Evolutionary conservation across 2,888 invertebrate genomes (phyloP).

Genomic region (Gari tellinella): DNA sequence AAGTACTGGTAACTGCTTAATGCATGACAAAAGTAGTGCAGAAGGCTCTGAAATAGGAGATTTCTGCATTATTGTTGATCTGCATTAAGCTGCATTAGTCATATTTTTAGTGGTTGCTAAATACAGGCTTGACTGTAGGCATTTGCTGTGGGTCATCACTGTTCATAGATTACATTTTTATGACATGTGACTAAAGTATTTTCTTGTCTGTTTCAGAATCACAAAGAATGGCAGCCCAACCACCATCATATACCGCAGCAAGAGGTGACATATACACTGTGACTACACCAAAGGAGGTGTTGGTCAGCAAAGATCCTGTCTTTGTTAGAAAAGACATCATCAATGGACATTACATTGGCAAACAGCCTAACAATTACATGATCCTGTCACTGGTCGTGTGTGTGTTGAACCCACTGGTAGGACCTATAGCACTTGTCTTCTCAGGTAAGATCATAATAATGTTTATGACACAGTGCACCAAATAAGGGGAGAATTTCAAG

Average conservation of each 20-base stretch:
- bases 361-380: slow-evolving; percentile 73
- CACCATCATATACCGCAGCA: slow-evolving; percentile 38
- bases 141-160: too few relatives aligned
- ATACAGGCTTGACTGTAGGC: too few relatives aligned
- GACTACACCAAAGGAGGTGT: slow-evolving; percentile 69
- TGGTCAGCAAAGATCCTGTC: slow-evolving; percentile 77
- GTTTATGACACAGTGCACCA: neutral
- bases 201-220: neutral
- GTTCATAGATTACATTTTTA: too few relatives aligned
- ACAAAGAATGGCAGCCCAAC: slow-evolving; percentile 30
- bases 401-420: slow-evolving; percentile 74
- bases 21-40: too few relatives aligned
- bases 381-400: slow-evolving; percentile 68
- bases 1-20: too few relatives aligned
- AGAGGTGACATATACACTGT: slow-evolving; percentile 34
- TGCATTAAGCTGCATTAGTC: too few relatives aligned
- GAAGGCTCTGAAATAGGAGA: too few relatives aligned
- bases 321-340: slow-evolving; percentile 72
- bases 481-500: too few relatives aligned
- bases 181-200: too few relatives aligned
- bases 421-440: slow-evolving; percentile 75
- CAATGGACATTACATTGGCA: slow-evolving; percentile 75
- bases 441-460: slow-evolving; percentile 68
- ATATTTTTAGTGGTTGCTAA: too few relatives aligned
- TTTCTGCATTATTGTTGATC: too few relatives aligned